Percentiles rank a stretch among this genome's conserved stretches.
These are phyloP conservation scores for Sebastes elongatus DNA, from an alignment of 2,797 vertebrate genomes.

Conservation along the genomic window DNA sequence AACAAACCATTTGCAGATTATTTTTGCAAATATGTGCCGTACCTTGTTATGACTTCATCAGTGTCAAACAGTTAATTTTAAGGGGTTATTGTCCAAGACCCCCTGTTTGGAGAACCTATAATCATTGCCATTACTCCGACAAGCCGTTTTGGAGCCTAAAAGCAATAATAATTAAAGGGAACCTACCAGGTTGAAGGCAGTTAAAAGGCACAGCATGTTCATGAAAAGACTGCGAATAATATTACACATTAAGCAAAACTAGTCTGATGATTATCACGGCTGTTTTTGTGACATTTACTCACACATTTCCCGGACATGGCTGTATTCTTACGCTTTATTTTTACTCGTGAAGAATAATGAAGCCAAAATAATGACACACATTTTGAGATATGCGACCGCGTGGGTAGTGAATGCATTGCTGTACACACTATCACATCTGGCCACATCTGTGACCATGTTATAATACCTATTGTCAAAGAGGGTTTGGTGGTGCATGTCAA, in stretches of 20 bases:
- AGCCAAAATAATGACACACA: not conserved
- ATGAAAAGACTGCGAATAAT: conserved; percentile 6
- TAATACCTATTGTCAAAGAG: not conserved
- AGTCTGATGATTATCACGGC: not conserved
- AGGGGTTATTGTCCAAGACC: not conserved
- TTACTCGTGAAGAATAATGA: not conserved
- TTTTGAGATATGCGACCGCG: not conserved
- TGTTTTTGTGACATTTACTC: not conserved
- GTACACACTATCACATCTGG: no score
- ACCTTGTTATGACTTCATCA: conserved; percentile 23
- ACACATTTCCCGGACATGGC: not conserved
- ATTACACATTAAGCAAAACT: not conserved
- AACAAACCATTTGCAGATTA: not conserved
- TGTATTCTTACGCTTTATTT: not conserved
- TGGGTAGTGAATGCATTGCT: not conserved
- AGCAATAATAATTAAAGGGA: conserved; percentile 16
- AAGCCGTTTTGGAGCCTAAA: not conserved
- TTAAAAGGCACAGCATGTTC: conserved; percentile 12
- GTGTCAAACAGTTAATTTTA: conserved; percentile 32
- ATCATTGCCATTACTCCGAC: conserved; percentile 15
- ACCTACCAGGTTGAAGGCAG: not conserved
- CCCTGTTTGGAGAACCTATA: not conserved
- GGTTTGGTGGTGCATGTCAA: not conserved
- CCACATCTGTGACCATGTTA: no score
- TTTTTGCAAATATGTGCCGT: not conserved